phyloP scores from a whole-genome alignment of 2,113 vertebrate species.

The Heloderma charlesbogerti region DNA sequence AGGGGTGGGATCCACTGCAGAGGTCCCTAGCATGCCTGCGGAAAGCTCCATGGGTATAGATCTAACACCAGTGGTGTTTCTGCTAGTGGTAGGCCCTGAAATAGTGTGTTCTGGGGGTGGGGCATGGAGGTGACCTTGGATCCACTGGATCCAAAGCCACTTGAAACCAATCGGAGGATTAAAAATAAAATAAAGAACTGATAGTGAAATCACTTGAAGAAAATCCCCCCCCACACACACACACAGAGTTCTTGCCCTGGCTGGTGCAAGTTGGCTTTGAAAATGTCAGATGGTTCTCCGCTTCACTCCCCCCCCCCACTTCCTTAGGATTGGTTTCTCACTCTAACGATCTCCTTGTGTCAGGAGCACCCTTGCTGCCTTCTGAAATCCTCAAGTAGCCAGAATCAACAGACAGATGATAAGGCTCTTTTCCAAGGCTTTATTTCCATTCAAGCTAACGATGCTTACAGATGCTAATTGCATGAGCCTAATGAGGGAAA shows the following conservation, averaged over 20 bases:
- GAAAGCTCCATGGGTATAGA: background rate
- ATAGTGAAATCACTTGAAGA: background rate
- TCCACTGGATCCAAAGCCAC: background rate
- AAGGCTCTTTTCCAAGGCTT: too few relatives aligned
- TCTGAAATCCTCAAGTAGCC: too few relatives aligned
- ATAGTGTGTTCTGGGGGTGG: background rate
- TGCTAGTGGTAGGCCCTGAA: background rate
- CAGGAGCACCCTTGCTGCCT: too few relatives aligned
- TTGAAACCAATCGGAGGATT: background rate
- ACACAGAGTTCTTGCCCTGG: too few relatives aligned
- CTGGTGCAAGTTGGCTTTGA: background rate
- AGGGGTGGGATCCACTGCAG: background rate
- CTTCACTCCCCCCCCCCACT: too few relatives aligned
- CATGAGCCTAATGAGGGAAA: too few relatives aligned
- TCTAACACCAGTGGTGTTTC: background rate
- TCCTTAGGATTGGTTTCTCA: too few relatives aligned
- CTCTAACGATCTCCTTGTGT: too few relatives aligned
- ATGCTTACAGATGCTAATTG: too few relatives aligned
- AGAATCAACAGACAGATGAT: too few relatives aligned
- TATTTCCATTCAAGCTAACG: too few relatives aligned
- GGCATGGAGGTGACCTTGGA: background rate
- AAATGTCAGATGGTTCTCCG: background rate
- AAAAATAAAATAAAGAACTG: background rate
- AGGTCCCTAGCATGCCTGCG: background rate
- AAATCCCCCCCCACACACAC: too few relatives aligned